Conservation (phyloP, 2,113 vertebrate genomes). For the Todiramphus saurophagus region DNA sequence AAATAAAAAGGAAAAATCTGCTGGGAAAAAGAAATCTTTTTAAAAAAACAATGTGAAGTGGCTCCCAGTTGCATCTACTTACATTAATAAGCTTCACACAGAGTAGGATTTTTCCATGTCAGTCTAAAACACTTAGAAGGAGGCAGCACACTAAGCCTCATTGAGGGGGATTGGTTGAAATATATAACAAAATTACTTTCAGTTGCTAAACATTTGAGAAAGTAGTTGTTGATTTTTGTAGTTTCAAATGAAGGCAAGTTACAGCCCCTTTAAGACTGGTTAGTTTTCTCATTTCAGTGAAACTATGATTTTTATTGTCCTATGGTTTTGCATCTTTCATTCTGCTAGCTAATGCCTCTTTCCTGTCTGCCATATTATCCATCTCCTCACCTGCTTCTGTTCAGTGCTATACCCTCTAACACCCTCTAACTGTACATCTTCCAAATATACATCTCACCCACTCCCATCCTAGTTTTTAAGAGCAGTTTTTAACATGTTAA, state of each 20-base stretch:
- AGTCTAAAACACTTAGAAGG: not conserved
- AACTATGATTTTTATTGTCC: not conserved
- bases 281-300: not conserved
- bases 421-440: not conserved
- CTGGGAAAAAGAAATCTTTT: not conserved
- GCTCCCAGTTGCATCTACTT: not conserved
- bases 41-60: not conserved
- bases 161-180: not conserved
- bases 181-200: not conserved
- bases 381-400: not conserved
- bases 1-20: not conserved
- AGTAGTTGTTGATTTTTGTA: not conserved
- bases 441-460: not conserved
- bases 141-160: not conserved
- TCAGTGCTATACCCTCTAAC: not conserved
- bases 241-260: not conserved
- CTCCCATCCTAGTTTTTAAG: not conserved
- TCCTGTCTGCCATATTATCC: not conserved
- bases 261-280: not conserved
- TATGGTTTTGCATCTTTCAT: not conserved
- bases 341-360: not conserved
- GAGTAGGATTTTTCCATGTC: not conserved
- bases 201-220: not conserved
- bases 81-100: not conserved
- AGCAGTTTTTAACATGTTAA: not conserved